Percentiles rank a stretch among this genome's conserved stretches.
phyloP scores from a whole-genome alignment of 2,797 vertebrate species.

The Podarcis lilfordi region DNA sequence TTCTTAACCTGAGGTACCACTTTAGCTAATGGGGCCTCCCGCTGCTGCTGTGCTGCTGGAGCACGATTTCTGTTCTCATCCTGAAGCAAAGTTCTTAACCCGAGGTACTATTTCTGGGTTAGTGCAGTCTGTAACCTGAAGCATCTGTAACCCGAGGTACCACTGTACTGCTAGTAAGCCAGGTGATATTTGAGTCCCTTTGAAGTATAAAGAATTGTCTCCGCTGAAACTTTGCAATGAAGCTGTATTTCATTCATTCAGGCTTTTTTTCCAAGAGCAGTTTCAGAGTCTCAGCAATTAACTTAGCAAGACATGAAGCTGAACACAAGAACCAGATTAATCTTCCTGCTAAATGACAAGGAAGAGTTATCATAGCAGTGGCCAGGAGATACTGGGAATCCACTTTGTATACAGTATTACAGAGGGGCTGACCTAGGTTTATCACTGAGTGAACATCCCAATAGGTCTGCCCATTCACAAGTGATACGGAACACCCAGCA shows the following conservation, averaged over 20 bases:
- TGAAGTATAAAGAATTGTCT: not conserved
- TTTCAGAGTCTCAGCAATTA: not conserved
- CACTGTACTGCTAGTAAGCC: too few relatives aligned
- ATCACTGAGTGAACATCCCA: conserved; percentile 42
- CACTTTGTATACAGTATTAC: not conserved
- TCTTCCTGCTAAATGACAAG: not conserved
- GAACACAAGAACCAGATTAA: not conserved
- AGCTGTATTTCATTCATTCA: not conserved
- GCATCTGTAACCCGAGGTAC: too few relatives aligned
- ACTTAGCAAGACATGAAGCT: not conserved
- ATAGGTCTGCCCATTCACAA: conserved; percentile 15
- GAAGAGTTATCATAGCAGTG: not conserved
- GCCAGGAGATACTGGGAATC: not conserved
- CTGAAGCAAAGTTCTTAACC: too few relatives aligned
- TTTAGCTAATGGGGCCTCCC: too few relatives aligned
- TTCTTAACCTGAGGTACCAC: too few relatives aligned
- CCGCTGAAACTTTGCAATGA: not conserved
- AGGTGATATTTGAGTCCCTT: not conserved
- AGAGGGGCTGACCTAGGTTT: not conserved
- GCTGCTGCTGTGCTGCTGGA: too few relatives aligned
- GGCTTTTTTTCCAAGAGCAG: not conserved
- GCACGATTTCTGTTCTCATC: too few relatives aligned
- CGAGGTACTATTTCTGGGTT: too few relatives aligned
- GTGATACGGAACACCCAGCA: not conserved
- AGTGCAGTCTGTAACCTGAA: too few relatives aligned